Base-by-base conservation (phyloP, 2,888 invertebrate species). In the Nesidiocoris tenuis region DNA sequence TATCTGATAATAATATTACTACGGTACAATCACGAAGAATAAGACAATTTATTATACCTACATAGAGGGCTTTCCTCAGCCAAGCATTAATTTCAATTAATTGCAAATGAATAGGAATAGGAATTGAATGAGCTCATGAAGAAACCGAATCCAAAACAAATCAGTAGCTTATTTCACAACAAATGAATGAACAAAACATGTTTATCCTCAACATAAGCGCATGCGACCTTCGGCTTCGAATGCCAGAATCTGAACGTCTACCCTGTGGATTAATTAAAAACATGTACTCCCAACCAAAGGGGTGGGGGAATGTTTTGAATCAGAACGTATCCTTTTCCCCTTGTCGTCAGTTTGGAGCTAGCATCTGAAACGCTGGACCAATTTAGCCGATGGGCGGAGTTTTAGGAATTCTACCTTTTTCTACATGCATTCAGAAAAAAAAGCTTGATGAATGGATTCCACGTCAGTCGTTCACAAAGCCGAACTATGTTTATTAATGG, bases 211-310 rank as follows among this genome's bases (percentile, higher is more conserved):
- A n/a, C n/a, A n/a, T n/a, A n/a, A n/a, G n/a, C n/a, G n/a, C n/a
- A n/a, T n/a, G n/a, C n/a, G n/a, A n/a, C n/a, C n/a, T n/a, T n/a
- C n/a, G n/a, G n/a, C n/a, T n/a, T n/a, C n/a, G n/a, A n/a, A 39
- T 39, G 12, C 39, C 39, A 39, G 12, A 39, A 39, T 39, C 39
- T 39, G 39, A 39, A 7, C 39, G 39, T 39, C 39, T 3, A 39
- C 3, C 12, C 5, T 39, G 39, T 39, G 39, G 39, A 39, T 72
- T 72, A 72, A 72, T 72, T 72, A 72, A 72, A 72, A 72, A 72
- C 72, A 72, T 72, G 72, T 72, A 54, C 19, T 22, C 72, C 17
- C 7, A 7, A 17, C 39, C 12, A 61, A 19, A 61, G n/a, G 59
- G 22, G 61, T 17, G 57, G 25, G 59, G 25, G 12, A 67, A 24